Evolutionary conservation across 2,888 invertebrate species (phyloP).

Genomic region (Minunthozetes semirufus): DNA sequence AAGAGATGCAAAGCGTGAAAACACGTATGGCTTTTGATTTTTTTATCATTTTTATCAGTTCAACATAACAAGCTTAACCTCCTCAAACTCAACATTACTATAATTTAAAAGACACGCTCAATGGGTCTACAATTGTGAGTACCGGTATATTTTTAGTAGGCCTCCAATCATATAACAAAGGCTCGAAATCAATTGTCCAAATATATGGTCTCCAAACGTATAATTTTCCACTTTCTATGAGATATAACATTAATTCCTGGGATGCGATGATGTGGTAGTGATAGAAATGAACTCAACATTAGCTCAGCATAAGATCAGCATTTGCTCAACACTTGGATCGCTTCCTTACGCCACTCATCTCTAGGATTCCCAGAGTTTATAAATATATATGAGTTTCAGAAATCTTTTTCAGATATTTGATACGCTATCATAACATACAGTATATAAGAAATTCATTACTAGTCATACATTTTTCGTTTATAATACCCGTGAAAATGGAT

Average conservation of each 20-base stretch:
- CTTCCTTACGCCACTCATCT: not conserved
- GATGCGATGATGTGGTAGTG: slow-evolving; percentile 25
- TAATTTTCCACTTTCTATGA: slow-evolving; percentile 31
- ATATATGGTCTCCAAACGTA: slow-evolving; percentile 12
- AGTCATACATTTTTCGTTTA: not conserved
- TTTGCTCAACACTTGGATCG: not conserved
- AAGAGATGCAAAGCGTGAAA: slow-evolving; percentile 27
- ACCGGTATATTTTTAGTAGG: slow-evolving; percentile 3
- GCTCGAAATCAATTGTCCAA: slow-evolving; percentile 24
- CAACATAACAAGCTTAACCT: slow-evolving; percentile 19
- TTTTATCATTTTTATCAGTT: not conserved
- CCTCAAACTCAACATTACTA: slow-evolving; percentile 1
- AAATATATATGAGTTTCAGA: slow-evolving; percentile 3
- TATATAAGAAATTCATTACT: slow-evolving; percentile 22
- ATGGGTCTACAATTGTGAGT: not conserved
- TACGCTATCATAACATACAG: slow-evolving; percentile 17
- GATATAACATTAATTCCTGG: slow-evolving; percentile 10
- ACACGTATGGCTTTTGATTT: slow-evolving; percentile 14
- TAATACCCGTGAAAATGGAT: no score
- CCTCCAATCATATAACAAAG: slow-evolving; percentile 11
- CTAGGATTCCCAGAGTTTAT: not conserved
- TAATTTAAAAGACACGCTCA: slow-evolving; percentile 17
- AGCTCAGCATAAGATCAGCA: not conserved
- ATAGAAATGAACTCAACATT: not conserved
- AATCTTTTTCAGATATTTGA: slow-evolving; percentile 22